These are phyloP conservation scores for Oryzias celebensis DNA, from an alignment of 2,113 vertebrate species.

Conservation along the genomic window DNA sequence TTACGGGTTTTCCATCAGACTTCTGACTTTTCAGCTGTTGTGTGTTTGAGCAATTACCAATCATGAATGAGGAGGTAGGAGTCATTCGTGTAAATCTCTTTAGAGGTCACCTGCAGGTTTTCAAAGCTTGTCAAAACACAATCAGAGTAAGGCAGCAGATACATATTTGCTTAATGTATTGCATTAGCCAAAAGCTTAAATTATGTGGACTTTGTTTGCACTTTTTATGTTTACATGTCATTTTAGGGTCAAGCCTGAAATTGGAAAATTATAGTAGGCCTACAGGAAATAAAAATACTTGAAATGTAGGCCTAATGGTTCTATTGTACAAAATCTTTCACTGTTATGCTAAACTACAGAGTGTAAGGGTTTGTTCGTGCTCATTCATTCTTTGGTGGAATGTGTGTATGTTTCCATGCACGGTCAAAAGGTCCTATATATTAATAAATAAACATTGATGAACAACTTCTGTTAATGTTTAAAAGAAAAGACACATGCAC, in stretches of 20 bases:
- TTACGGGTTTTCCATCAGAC: no score
- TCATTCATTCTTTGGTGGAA: no score
- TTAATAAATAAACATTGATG: no score
- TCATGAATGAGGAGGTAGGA: not conserved
- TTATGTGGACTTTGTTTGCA: conserved; percentile 3
- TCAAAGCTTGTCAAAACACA: conserved; percentile 7
- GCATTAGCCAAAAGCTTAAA: not conserved
- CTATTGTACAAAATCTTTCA: not conserved
- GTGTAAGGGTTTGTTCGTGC: not conserved
- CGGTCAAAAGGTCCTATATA: no score
- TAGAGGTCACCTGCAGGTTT: not conserved
- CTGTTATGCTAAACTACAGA: not conserved
- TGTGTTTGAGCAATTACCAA: not conserved
- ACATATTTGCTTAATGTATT: not conserved
- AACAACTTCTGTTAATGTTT: no score
- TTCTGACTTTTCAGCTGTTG: no score
- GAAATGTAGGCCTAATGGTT: not conserved
- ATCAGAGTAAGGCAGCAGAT: conserved; percentile 14
- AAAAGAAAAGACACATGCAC: no score
- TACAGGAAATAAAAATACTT: conserved; percentile 7
- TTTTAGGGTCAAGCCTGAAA: conserved; percentile 26
- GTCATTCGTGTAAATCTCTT: not conserved
- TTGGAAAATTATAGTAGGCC: conserved; percentile 13
- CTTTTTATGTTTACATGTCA: conserved; percentile 8
- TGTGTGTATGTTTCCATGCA: no score